phyloP scores from a whole-genome alignment of 2,888 invertebrate genomes.

The Cryptus viduatorius region DNA sequence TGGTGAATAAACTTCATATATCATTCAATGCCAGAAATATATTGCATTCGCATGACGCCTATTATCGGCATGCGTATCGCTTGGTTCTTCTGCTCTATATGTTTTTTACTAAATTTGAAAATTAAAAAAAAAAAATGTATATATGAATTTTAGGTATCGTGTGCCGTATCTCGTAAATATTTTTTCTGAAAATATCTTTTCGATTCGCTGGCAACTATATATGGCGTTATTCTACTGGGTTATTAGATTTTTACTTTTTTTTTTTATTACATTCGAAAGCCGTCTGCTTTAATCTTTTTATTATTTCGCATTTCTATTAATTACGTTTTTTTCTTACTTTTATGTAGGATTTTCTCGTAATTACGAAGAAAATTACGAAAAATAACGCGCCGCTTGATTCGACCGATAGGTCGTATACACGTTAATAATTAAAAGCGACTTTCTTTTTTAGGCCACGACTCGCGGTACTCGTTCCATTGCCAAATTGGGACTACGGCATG shows the following conservation, averaged over 20 bases:
- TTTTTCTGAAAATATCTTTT: no score
- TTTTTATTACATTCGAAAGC: no score
- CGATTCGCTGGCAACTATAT: no score
- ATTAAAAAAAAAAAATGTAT: no score
- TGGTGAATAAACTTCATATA: background rate
- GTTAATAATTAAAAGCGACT: background rate
- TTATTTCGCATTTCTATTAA: no score
- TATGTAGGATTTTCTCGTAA: background rate
- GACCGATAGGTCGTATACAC: background rate
- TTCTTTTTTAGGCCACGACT: background rate
- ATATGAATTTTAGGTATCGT: no score
- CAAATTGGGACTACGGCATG: constrained; percentile 22
- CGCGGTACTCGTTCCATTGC: background rate
- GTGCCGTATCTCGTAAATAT: no score
- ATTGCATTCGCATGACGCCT: constrained; percentile 3
- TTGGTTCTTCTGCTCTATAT: background rate
- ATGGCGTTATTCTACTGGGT: no score
- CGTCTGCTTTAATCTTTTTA: no score
- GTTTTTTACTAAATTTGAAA: background rate
- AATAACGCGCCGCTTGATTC: background rate
- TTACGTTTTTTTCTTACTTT: no score
- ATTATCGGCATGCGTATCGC: background rate
- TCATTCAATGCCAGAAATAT: constrained; percentile 16
- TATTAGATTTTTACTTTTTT: no score
- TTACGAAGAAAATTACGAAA: background rate